A percentile compares a stretch with the other conserved stretches of the same genome.
Evolutionary conservation across 2,113 vertebrate genomes (phyloP).

Genomic region (Zootoca vivipara): DNA sequence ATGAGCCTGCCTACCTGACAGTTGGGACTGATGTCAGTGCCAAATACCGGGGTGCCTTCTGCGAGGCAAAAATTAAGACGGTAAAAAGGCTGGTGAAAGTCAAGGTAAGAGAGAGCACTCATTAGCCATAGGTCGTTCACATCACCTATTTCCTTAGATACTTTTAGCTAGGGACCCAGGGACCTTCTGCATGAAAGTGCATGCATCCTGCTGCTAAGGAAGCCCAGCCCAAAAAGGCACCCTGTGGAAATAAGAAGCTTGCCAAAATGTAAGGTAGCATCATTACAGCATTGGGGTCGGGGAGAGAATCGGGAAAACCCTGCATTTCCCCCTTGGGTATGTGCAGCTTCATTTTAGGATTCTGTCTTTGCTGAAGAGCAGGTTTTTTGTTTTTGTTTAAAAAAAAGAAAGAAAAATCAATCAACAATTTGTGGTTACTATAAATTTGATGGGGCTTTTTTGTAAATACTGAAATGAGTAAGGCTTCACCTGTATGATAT

Average conservation of each 20-base stretch:
- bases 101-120: slow-evolving; percentile 80
- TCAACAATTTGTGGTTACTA: not conserved
- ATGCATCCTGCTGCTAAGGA: not conserved
- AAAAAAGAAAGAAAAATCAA: not conserved
- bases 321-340: not conserved
- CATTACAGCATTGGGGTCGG: not conserved
- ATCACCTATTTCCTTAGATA: not conserved
- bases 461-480: not conserved
- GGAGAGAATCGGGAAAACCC: not conserved
- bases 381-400: too few relatives aligned
- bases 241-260: not conserved
- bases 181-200: not conserved
- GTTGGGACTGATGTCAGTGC: slow-evolving; percentile 99
- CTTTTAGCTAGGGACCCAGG: not conserved
- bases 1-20: slow-evolving; percentile 98
- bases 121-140: not conserved
- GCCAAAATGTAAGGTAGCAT: not conserved
- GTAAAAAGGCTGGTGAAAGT: slow-evolving; percentile 98
- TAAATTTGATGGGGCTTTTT: not conserved
- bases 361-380: not conserved
- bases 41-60: slow-evolving; percentile 99
- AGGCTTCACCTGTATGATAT: not conserved
- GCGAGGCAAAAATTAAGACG: slow-evolving; percentile 99
- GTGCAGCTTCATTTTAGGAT: not conserved
- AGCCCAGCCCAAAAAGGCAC: not conserved